Conservation (phyloP, 2,888 invertebrate genomes). For the Lepas anatifera region DNA sequence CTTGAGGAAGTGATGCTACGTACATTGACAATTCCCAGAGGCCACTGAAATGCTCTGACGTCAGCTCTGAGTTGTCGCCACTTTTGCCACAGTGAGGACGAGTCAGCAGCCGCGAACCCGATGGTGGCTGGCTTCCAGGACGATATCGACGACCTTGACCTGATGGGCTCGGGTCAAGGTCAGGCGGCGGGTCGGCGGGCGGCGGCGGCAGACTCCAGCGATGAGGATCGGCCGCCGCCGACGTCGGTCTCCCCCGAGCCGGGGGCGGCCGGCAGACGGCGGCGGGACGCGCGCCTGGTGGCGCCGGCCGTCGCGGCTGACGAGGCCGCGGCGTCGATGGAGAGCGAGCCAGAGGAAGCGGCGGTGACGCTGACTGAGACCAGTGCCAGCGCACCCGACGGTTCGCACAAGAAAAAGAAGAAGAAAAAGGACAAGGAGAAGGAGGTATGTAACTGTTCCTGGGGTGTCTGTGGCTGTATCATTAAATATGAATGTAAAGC, state of each 20-base stretch:
- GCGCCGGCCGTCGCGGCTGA: not conserved
- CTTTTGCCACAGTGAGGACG: conserved; percentile 27
- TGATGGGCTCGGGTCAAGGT: conserved; percentile 16
- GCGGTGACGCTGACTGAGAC: conserved; percentile 17
- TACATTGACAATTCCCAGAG: too few relatives aligned
- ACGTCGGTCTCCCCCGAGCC: not conserved
- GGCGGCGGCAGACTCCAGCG: not conserved
- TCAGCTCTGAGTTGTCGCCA: too few relatives aligned
- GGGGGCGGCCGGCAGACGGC: not conserved
- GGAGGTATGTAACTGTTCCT: conserved; percentile 14
- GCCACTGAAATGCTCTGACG: too few relatives aligned
- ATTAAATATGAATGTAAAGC: too few relatives aligned
- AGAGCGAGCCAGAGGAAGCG: conserved; percentile 15
- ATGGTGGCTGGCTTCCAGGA: conserved; percentile 38
- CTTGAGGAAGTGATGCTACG: too few relatives aligned
- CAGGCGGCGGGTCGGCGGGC: not conserved
- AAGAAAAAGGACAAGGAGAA: conserved; percentile 21
- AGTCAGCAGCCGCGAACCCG: conserved; percentile 27
- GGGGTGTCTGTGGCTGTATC: too few relatives aligned
- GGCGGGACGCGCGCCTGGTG: not conserved
- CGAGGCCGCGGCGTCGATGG: not conserved
- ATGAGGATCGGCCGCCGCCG: not conserved
- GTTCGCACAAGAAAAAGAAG: conserved; percentile 21
- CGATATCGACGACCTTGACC: conserved; percentile 32
- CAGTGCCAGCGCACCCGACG: conserved; percentile 15